Percentiles rank a stretch among this genome's conserved stretches.
Evolutionary conservation across 2,113 vertebrate species (phyloP).

Genomic region (Isurus oxyrinchus): DNA sequence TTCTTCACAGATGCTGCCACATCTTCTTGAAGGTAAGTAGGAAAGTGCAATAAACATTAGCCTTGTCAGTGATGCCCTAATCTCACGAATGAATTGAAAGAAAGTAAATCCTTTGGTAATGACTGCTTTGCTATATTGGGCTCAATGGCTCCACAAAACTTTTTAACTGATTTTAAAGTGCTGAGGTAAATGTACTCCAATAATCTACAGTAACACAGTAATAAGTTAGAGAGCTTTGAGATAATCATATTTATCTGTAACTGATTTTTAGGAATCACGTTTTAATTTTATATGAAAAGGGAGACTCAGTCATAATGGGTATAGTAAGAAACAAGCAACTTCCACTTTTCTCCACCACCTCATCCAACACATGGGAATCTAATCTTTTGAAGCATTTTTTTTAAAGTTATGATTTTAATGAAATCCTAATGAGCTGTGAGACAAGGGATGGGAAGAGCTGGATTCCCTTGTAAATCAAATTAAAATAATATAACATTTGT

Average conservation of each 20-base stretch:
- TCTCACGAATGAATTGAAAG: background rate
- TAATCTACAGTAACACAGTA: background rate
- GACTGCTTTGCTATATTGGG: too few relatives aligned
- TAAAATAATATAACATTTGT: background rate
- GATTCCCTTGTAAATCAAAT: conserved; percentile 8
- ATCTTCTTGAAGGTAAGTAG: background rate
- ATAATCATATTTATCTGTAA: background rate
- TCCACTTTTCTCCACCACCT: too few relatives aligned
- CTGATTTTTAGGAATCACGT: background rate
- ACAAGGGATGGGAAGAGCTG: background rate
- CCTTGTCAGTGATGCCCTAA: background rate
- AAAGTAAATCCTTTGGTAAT: background rate
- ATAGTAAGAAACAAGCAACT: background rate
- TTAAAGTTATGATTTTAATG: conserved; percentile 22
- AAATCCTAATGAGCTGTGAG: background rate
- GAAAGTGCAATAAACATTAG: background rate
- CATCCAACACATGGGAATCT: background rate
- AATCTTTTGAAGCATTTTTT: background rate
- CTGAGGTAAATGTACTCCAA: background rate
- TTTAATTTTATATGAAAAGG: background rate
- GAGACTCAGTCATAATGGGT: too few relatives aligned
- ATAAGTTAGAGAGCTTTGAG: background rate
- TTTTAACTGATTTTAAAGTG: background rate
- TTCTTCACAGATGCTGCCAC: too few relatives aligned
- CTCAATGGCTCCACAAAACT: background rate